Base-by-base conservation (phyloP, 2,888 invertebrate genomes). In the Syritta pipiens region DNA sequence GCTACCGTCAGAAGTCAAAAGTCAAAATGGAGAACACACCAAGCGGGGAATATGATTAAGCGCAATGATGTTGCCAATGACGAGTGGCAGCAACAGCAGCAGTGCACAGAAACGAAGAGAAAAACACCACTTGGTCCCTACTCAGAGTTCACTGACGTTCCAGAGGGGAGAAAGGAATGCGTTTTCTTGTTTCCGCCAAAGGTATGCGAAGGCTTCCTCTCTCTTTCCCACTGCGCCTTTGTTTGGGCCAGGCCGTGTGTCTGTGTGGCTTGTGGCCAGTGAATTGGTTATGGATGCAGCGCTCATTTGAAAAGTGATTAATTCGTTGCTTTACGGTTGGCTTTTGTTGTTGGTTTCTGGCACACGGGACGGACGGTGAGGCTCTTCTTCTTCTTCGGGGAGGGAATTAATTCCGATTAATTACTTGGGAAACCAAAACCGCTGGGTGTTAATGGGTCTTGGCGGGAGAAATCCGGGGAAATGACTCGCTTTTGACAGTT, bases 261-360 rank as follows among this genome's bases (percentile, higher is more conserved):
- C 12, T 22, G 22, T 51, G 28, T 53, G 40, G 5, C 46, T 37
- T 46, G 68, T 68, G 69, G 46, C 42, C 49, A 62, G 51, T 26
- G 22, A 30, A 55, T 53, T 48, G 77, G 65, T 60, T 59, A 72
- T 71, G 71, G 76, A 65, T 65, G 72, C 48, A n/a, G n/a, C n/a
- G n/a, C n/a, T n/a, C n/a, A 59, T 32, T 65, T 59, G 65, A 65
- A 40, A 24, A 71, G 55, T 77, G 60, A 77, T 77, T 77, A 77
- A 77, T 77, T 67, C 14, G 40, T 40, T 46, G 32, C 37, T 44
- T 57, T 59, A 57, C 71, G 63, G 69, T 57, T 19, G 12, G 37
- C 24, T 53, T 24, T n/a, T n/a, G n/a, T n/a, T n/a, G 28, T 48
- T 32, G 28, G 57, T 37, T 44, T 51, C 20, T 55, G 37, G 49